phyloP scores from a whole-genome alignment of 2,888 invertebrate species.

The Hylaea fasciaria region DNA sequence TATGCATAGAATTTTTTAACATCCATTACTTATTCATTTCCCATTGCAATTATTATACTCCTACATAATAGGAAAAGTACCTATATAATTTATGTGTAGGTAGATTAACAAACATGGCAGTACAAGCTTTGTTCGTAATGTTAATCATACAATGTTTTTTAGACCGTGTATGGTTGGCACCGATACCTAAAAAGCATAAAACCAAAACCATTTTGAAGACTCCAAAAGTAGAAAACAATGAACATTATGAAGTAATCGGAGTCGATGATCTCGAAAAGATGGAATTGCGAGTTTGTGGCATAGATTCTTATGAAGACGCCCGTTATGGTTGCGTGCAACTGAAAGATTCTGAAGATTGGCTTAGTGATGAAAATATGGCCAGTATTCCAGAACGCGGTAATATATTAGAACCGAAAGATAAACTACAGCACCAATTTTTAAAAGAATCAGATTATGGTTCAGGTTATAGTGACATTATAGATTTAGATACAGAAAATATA shows the following conservation, averaged over 20 bases:
- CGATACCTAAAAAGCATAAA: background rate
- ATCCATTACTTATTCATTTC: too few relatives aligned
- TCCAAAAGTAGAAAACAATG: background rate
- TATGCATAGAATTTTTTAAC: too few relatives aligned
- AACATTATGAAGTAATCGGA: background rate
- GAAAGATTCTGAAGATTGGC: background rate
- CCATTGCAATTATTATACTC: too few relatives aligned
- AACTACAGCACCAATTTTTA: too few relatives aligned
- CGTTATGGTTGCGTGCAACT: constrained; percentile 43
- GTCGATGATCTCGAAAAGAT: background rate
- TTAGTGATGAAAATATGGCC: background rate
- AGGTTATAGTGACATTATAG: too few relatives aligned
- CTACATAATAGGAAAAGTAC: too few relatives aligned
- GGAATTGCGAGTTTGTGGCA: constrained; percentile 32
- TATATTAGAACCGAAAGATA: too few relatives aligned
- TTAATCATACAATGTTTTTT: background rate
- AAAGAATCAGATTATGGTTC: too few relatives aligned
- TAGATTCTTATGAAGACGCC: constrained; percentile 49
- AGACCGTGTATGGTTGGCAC: background rate
- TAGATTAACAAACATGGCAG: background rate
- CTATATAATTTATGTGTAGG: too few relatives aligned
- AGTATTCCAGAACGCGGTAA: too few relatives aligned
- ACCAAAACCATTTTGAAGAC: background rate
- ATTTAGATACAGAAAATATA: too few relatives aligned
- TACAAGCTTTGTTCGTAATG: background rate